These are phyloP conservation scores for Ellobius talpinus DNA, from an alignment of 2,113 vertebrate species.

Conservation along the genomic window DNA sequence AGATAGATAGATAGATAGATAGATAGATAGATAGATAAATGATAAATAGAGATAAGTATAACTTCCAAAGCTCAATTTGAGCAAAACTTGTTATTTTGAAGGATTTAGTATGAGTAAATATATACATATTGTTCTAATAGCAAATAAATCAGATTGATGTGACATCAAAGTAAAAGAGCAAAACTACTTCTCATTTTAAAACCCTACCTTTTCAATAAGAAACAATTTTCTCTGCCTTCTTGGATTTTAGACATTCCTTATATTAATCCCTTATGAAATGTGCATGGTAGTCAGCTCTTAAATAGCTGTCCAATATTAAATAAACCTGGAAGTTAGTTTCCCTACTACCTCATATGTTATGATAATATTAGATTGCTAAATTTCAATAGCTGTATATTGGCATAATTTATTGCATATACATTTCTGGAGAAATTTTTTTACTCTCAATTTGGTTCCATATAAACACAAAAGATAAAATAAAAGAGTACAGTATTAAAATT, in stretches of 20 bases:
- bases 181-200: constrained; percentile 3
- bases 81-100: background rate
- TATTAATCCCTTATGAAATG: background rate
- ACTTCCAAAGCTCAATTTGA: background rate
- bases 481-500: background rate
- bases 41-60: background rate
- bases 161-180: background rate
- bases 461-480: background rate
- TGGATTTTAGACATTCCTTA: background rate
- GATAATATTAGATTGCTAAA: background rate
- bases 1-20: background rate
- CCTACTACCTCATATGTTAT: background rate
- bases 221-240: background rate
- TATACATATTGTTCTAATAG: background rate
- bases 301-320: background rate
- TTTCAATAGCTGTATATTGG: background rate
- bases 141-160: background rate
- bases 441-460: background rate
- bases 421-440: background rate
- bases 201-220: background rate
- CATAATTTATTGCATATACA: background rate
- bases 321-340: background rate
- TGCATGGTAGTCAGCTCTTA: background rate
- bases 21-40: background rate
- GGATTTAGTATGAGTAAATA: background rate